phyloP scores from a whole-genome alignment of 2,888 invertebrate species.

The Gastracanthus pulcherrimus region DNA sequence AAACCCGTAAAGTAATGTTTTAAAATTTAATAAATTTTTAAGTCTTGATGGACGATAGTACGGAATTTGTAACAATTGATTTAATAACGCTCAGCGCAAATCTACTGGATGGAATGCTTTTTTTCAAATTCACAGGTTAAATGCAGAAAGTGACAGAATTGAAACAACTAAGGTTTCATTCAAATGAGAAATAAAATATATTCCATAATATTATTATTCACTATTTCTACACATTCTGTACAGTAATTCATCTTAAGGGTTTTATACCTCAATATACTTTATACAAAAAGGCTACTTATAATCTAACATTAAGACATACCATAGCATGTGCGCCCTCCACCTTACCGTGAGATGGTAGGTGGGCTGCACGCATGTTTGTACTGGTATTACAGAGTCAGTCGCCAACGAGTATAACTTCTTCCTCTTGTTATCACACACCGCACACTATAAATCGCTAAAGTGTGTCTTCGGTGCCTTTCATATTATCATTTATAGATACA shows the following conservation, averaged over 20 bases:
- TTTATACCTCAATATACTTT: conserved; percentile 77
- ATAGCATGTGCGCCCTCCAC: conserved; percentile 76
- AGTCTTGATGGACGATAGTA: conserved; percentile 22
- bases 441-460: conserved; percentile 72
- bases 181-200: conserved; percentile 77
- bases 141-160: conserved; percentile 60
- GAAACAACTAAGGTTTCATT: conserved; percentile 75
- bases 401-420: conserved; percentile 77
- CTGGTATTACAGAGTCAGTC: conserved; percentile 78
- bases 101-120: conserved; percentile 69
- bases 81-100: conserved; percentile 41
- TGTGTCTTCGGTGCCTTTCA: conserved; percentile 73
- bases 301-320: conserved; percentile 78
- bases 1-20: conserved; percentile 29
- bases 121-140: conserved; percentile 52
- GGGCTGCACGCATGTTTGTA: conserved; percentile 76
- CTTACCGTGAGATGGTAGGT: conserved; percentile 69
- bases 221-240: conserved; percentile 78
- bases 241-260: conserved; percentile 77
- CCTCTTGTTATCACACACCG: conserved; percentile 76
- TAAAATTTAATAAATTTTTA: conserved; percentile 30
- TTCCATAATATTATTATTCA: conserved; percentile 78
- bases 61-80: conserved; percentile 30
- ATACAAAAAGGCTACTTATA: conserved; percentile 78
- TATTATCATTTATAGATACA: conserved; percentile 71